Percentiles rank a stretch among this genome's conserved stretches.
phyloP scores from a whole-genome alignment of 2,113 vertebrate species.

The Arizona elegans region DNA sequence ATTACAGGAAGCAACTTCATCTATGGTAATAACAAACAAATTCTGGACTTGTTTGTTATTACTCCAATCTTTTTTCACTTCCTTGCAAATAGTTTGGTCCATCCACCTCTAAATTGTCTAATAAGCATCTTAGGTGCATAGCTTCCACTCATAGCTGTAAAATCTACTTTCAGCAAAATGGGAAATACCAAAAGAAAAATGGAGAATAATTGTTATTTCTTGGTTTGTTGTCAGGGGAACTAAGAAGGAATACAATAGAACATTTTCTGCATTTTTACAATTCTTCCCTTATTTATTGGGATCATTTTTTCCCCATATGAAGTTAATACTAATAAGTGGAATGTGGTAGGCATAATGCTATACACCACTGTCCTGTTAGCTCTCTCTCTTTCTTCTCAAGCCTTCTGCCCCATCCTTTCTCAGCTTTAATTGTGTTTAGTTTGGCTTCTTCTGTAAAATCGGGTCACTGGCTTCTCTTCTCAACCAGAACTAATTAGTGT shows the following conservation, averaged over 20 bases:
- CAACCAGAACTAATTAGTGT: accelerated
- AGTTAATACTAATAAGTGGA: neutral
- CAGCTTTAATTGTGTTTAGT: neutral
- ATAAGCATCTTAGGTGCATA: neutral
- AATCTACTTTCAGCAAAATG: neutral
- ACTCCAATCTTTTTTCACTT: neutral
- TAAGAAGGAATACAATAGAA: too few relatives aligned
- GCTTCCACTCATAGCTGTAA: neutral
- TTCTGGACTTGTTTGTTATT: neutral
- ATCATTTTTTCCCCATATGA: neutral
- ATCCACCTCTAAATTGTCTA: neutral
- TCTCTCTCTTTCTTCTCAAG: neutral
- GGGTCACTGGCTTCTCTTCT: neutral
- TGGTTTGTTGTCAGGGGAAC: neutral
- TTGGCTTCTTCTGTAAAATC: constrained; percentile 3
- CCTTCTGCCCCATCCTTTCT: neutral
- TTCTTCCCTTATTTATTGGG: too few relatives aligned
- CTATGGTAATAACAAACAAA: neutral
- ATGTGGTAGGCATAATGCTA: neutral
- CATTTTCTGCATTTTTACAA: neutral
- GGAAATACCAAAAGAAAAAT: neutral
- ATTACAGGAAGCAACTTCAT: neutral
- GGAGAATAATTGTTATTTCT: neutral
- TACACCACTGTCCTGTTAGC: accelerated
- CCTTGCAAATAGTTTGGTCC: neutral